Percentiles rank a stretch among this genome's conserved stretches.
These are phyloP conservation scores for Chorisops tibialis DNA, from an alignment of 2,888 invertebrate species.

Conservation along the genomic window DNA sequence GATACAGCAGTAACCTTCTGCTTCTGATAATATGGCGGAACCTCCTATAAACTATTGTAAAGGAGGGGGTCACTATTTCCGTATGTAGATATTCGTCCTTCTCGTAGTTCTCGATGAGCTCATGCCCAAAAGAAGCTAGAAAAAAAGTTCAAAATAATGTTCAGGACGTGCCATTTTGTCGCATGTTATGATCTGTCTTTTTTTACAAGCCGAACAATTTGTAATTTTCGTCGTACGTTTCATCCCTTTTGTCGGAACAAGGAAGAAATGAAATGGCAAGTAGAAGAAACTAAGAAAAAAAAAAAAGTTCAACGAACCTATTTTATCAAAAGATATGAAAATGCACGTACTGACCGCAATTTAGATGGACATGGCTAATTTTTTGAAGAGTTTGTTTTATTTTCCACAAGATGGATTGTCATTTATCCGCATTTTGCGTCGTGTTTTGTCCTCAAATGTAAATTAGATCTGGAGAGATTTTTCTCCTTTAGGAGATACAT, in stretches of 20 bases:
- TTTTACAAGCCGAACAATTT: slow-evolving; percentile 9
- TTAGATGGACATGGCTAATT: slow-evolving; percentile 21
- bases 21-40: too few species aligned
- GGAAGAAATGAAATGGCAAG: neutral
- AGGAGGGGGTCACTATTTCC: too few species aligned
- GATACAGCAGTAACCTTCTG: too few species aligned
- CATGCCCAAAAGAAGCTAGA: neutral
- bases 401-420: too few species aligned
- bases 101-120: too few species aligned
- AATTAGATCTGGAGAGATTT: too few species aligned
- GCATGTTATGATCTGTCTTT: neutral
- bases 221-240: slow-evolving; percentile 16
- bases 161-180: slow-evolving; percentile 21
- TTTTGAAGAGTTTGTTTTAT: neutral
- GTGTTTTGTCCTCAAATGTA: too few species aligned
- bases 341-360: slow-evolving; percentile 22
- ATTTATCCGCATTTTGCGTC: too few species aligned
- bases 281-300: slow-evolving; percentile 4
- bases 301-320: slow-evolving; percentile 2
- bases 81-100: too few species aligned
- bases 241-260: slow-evolving; percentile 10
- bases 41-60: too few species aligned
- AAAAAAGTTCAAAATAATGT: slow-evolving; percentile 13
- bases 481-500: too few species aligned
- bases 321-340: slow-evolving; percentile 25